phyloP scores from a whole-genome alignment of 2,113 vertebrate genomes.

The Sapajus apella region DNA sequence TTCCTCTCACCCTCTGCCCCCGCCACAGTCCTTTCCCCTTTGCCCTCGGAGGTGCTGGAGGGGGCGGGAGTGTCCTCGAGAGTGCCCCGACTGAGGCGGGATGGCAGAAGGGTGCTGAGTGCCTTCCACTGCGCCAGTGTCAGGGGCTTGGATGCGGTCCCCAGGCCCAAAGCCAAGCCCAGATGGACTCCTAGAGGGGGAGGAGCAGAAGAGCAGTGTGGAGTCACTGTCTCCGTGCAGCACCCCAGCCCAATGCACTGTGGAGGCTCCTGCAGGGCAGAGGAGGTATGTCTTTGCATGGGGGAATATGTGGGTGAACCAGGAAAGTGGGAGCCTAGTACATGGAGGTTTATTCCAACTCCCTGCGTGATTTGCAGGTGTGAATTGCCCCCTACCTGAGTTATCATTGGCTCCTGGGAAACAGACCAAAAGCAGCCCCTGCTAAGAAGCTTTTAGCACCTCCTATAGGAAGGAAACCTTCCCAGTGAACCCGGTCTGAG shows the following conservation, averaged over 20 bases:
- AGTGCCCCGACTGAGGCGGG: not conserved
- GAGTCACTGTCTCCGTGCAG: not conserved
- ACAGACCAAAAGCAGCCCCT: not conserved
- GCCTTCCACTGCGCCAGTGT: not conserved
- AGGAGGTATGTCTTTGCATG: not conserved
- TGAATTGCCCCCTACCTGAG: not conserved
- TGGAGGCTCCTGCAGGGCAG: not conserved
- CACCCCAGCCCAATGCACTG: too few relatives aligned
- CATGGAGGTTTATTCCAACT: not conserved
- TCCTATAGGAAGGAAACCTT: not conserved
- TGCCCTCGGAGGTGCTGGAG: not conserved
- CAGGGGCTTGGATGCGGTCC: not conserved
- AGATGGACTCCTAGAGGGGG: not conserved
- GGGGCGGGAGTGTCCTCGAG: not conserved
- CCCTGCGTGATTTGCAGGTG: not conserved
- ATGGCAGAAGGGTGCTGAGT: not conserved
- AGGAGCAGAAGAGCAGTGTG: not conserved
- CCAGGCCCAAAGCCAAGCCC: conserved; percentile 1
- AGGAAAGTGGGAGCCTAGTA: not conserved
- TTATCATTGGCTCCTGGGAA: not conserved
- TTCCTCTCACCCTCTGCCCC: not conserved
- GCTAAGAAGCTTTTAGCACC: not conserved
- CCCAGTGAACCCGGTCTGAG: not conserved
- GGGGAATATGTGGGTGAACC: not conserved
- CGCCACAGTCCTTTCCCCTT: not conserved